Conservation (phyloP, 2,797 vertebrate genomes). For the Xyrichtys novacula region DNA sequence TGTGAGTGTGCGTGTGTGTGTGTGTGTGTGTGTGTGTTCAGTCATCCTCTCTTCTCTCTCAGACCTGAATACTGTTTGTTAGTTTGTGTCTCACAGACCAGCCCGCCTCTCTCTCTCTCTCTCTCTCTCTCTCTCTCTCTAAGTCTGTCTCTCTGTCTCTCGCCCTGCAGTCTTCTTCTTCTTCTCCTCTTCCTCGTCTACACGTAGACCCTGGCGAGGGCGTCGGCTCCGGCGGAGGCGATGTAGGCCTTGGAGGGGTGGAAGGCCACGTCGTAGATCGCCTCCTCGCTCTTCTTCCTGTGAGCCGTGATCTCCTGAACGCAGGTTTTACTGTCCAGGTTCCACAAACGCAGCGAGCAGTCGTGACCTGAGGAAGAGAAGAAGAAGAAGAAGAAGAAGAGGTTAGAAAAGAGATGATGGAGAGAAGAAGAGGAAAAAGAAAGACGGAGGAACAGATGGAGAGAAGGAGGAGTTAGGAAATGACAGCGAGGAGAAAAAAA, state of each 20-base stretch:
- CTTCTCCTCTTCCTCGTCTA: slow-evolving; percentile 74
- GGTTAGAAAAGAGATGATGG: fast-evolving
- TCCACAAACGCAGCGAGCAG: slow-evolving; percentile 98
- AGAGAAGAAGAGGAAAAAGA: fast-evolving
- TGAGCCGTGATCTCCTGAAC: slow-evolving; percentile 99
- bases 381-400: neutral
- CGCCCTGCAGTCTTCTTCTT: slow-evolving; percentile 10
- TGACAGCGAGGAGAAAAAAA: fast-evolving
- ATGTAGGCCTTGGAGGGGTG: slow-evolving; percentile 99
- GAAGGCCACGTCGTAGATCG: slow-evolving; percentile 99
- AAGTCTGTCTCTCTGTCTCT: slow-evolving; percentile 58
- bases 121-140: slow-evolving; percentile 43
- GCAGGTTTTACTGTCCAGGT: slow-evolving; percentile 98
- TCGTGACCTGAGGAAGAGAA: slow-evolving; percentile 90
- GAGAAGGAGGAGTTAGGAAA: too few species aligned
- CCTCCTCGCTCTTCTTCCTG: slow-evolving; percentile 98
- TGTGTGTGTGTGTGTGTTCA: slow-evolving; percentile 18
- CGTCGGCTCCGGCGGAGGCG: slow-evolving; percentile 97
- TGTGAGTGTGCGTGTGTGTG: slow-evolving; percentile 14
- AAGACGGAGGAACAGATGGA: fast-evolving
- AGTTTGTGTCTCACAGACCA: slow-evolving; percentile 24
- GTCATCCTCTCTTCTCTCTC: slow-evolving; percentile 40
- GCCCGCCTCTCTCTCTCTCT: slow-evolving; percentile 42
- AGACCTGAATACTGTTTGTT: slow-evolving; percentile 60
- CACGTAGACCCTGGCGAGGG: slow-evolving; percentile 98